These are phyloP conservation scores for Melipona quadrifasciata DNA, from an alignment of 1,140 invertebrate species.

Conservation along the genomic window DNA sequence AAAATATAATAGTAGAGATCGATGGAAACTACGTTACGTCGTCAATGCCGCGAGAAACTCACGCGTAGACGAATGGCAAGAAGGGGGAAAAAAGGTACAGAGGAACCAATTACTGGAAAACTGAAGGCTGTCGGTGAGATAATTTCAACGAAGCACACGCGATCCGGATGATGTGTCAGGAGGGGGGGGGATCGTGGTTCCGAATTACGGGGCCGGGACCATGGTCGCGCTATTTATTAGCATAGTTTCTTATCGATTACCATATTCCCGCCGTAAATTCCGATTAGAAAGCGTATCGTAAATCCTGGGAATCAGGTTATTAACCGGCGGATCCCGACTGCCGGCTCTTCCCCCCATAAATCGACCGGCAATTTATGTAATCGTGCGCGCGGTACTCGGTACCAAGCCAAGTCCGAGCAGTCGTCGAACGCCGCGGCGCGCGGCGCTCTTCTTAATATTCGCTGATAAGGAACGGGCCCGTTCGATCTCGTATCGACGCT, in stretches of 20 bases:
- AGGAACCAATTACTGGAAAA: background rate
- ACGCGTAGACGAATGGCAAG: background rate
- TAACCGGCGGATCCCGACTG: conserved; percentile 20
- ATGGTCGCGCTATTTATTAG: conserved; percentile 43
- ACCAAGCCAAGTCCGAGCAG: background rate
- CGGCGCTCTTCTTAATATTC: conserved; percentile 35
- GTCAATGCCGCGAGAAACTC: no score
- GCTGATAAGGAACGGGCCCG: conserved; percentile 27
- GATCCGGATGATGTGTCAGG: conserved; percentile 4
- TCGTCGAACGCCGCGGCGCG: background rate
- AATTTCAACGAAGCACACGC: conserved; percentile 17
- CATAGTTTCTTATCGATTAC: conserved; percentile 55
- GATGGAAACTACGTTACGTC: no score
- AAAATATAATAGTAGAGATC: no score
- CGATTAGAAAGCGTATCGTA: conserved; percentile 54
- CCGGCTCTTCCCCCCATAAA: conserved; percentile 33
- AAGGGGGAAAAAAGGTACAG: background rate
- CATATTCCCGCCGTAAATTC: conserved; percentile 44
- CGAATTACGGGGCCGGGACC: conserved; percentile 14
- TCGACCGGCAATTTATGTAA: conserved; percentile 42
- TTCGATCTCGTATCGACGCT: conserved; percentile 31
- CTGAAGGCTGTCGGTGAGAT: conserved; percentile 6
- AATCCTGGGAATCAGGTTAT: conserved; percentile 51
- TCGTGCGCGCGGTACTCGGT: background rate
- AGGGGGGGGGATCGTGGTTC: conserved; percentile 12